Conservation (phyloP, 2,888 invertebrate species). For the Chymomyza caudatula region DNA sequence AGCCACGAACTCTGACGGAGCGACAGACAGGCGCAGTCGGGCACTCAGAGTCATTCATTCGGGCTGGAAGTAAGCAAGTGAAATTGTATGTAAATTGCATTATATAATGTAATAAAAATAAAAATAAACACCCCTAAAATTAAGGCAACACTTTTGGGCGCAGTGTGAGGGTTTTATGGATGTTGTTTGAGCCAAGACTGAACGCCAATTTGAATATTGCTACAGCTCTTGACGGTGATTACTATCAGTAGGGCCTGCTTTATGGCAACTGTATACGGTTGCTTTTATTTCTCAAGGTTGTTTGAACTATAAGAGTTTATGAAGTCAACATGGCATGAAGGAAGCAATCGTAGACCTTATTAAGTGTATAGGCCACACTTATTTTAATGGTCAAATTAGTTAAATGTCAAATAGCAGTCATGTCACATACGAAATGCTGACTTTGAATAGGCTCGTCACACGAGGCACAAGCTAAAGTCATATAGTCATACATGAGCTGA, state of each 20-base stretch:
- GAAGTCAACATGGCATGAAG: no score
- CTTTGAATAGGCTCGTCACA: no score
- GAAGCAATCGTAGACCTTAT: no score
- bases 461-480: no score
- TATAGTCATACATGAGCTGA: no score
- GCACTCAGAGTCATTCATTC: neutral
- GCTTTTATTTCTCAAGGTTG: neutral
- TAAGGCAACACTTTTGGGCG: constrained; percentile 48
- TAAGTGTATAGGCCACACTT: no score
- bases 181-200: neutral
- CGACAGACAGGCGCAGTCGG: neutral
- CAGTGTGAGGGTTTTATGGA: constrained; percentile 26
- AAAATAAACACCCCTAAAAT: constrained; percentile 57
- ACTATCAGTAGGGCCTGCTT: no score
- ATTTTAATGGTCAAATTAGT: no score
- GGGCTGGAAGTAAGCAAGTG: constrained; percentile 23
- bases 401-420: no score
- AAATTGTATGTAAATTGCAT: constrained; percentile 54
- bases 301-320: neutral
- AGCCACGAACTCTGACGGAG: constrained; percentile 9
- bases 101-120: constrained; percentile 58
- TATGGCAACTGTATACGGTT: neutral
- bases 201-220: neutral
- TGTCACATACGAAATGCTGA: no score
- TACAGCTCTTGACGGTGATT: neutral